Conservation (phyloP, 2,888 invertebrate genomes). For the Tiliacea aurago region DNA sequence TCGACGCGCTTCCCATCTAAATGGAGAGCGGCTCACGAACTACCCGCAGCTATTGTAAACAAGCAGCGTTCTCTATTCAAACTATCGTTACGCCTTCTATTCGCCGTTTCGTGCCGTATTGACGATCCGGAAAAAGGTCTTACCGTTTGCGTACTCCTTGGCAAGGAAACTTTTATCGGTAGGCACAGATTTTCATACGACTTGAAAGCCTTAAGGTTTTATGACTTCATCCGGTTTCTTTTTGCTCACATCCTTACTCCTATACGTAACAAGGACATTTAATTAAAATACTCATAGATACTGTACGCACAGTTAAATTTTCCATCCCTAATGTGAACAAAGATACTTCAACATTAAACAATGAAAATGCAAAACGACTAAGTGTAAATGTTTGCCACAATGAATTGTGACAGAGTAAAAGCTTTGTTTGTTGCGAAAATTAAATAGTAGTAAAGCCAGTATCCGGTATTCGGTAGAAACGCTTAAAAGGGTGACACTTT, state of each 20-base stretch:
- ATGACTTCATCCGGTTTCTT: conserved; percentile 68
- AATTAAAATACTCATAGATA: conserved; percentile 25
- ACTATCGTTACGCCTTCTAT: conserved; percentile 86
- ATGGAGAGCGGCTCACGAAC: conserved; percentile 87
- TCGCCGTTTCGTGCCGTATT: conserved; percentile 81
- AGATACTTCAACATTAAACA: conserved; percentile 74
- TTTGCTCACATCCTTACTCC: background rate
- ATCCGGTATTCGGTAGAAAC: conserved; percentile 72
- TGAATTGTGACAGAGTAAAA: conserved; percentile 84
- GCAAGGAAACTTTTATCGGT: conserved; percentile 77
- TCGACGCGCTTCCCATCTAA: conserved; percentile 87
- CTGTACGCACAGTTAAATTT: conserved; percentile 30
- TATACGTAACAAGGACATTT: conserved; percentile 12
- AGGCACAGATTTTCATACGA: conserved; percentile 75
- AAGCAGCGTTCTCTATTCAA: conserved; percentile 88
- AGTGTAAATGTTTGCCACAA: conserved; percentile 78
- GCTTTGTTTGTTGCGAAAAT: conserved; percentile 82
- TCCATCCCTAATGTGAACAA: conserved; percentile 62
- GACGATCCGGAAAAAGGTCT: conserved; percentile 82
- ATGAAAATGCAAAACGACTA: conserved; percentile 76
- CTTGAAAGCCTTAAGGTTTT: conserved; percentile 71
- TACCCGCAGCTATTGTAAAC: conserved; percentile 89
- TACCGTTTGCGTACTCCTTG: conserved; percentile 72
- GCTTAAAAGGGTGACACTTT: conserved; percentile 70
- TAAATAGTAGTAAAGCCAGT: conserved; percentile 77